Conservation (phyloP, 2,797 vertebrate genomes). For the Adrianichthys oophorus region DNA sequence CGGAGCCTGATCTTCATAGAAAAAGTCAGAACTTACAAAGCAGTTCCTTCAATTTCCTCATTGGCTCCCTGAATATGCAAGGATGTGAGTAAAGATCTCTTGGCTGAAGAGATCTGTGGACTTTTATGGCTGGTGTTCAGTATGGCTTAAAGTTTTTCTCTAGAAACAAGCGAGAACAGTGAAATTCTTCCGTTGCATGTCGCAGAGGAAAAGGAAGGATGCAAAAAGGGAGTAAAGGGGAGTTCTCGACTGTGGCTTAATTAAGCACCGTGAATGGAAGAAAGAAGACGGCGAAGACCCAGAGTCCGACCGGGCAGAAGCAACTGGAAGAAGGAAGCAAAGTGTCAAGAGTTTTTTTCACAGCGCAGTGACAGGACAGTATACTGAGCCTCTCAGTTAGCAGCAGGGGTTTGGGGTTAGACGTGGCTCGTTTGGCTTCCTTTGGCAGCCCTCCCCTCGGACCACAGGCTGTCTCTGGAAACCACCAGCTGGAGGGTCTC, state of each 20-base stretch:
- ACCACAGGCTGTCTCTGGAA: constrained; percentile 17
- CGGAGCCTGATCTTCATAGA: neutral
- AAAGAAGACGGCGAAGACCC: constrained; percentile 27
- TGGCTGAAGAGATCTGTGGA: neutral
- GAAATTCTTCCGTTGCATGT: constrained; percentile 62
- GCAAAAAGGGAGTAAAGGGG: constrained; percentile 32
- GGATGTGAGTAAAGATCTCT: constrained; percentile 25
- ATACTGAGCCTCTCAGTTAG: constrained; percentile 52
- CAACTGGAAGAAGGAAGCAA: constrained; percentile 61
- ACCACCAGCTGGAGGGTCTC: constrained; percentile 24
- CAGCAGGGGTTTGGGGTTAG: constrained; percentile 47
- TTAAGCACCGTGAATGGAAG: constrained; percentile 35
- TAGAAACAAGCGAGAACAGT: constrained; percentile 22
- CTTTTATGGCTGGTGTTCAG: constrained; percentile 63
- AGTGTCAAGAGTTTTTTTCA: constrained; percentile 53
- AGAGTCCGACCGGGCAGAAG: constrained; percentile 32
- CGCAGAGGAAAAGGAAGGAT: constrained; percentile 47
- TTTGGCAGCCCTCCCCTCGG: constrained; percentile 25
- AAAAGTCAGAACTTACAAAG: constrained; percentile 1
- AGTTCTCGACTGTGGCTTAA: constrained; percentile 25
- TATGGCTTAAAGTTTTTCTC: constrained; percentile 66
- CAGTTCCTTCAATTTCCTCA: constrained; percentile 11
- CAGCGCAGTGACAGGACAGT: constrained; percentile 42
- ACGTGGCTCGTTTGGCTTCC: constrained; percentile 38
- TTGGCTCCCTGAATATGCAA: constrained; percentile 51